Percentiles rank a stretch among this genome's conserved stretches.
These are phyloP conservation scores for Larimichthys polyactis DNA, from an alignment of 2,113 vertebrate genomes.

Conservation along the genomic window DNA sequence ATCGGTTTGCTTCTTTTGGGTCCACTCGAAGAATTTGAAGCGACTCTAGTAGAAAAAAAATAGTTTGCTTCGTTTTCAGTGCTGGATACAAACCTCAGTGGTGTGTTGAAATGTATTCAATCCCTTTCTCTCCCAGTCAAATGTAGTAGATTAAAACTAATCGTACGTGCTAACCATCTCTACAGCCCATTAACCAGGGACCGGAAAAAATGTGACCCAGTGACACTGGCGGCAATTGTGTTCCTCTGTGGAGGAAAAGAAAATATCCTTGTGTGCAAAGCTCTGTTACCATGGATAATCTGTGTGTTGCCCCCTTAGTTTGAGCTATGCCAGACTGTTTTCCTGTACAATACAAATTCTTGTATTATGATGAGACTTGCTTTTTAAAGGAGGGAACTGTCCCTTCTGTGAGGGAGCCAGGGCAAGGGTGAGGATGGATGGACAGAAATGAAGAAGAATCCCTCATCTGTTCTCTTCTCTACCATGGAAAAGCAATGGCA, in stretches of 20 bases:
- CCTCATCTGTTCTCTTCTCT: conserved; percentile 84
- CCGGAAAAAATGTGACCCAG: conserved; percentile 78
- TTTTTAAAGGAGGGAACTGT: conserved; percentile 89
- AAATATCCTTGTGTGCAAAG: conserved; percentile 84
- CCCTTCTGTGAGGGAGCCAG: conserved; percentile 86
- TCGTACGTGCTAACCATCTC: conserved; percentile 83
- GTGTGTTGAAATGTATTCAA: conserved; percentile 74
- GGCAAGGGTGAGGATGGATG: conserved; percentile 74
- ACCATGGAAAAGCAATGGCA: conserved; percentile 83
- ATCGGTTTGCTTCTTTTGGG: conserved; percentile 13
- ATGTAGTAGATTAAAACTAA: conserved; percentile 84
- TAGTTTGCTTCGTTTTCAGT: conserved; percentile 52
- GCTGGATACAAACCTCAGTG: conserved; percentile 59
- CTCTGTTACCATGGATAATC: conserved; percentile 86
- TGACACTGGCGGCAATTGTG: conserved; percentile 81
- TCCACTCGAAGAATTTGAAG: conserved; percentile 19
- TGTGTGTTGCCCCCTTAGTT: conserved; percentile 83
- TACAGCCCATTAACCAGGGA: conserved; percentile 83
- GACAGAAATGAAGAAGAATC: conserved; percentile 87
- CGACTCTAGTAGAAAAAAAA: conserved; percentile 5
- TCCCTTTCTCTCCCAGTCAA: conserved; percentile 72
- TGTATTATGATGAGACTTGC: conserved; percentile 92
- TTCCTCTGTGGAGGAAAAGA: conserved; percentile 79
- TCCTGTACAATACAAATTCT: conserved; percentile 97
- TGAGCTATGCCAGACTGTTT: conserved; percentile 90